A percentile compares a stretch with the other conserved stretches of the same genome.
Evolutionary conservation across 1,140 invertebrate genomes (phyloP).

Genomic region (Sitodiplosis mosellana): DNA sequence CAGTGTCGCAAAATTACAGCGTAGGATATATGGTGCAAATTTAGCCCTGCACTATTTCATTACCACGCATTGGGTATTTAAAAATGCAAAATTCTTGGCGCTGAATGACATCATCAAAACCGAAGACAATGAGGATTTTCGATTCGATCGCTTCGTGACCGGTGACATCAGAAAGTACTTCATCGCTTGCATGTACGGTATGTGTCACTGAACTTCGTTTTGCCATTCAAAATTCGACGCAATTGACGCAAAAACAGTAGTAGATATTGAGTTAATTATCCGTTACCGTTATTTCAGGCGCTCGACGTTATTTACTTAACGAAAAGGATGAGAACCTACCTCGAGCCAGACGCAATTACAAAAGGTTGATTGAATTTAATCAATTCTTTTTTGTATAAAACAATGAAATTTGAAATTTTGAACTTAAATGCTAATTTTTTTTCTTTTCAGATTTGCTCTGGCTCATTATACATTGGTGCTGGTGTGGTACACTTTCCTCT

Average conservation of each 20-base stretch:
- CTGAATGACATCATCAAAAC: conserved; percentile 37
- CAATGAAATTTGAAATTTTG: conserved; percentile 11
- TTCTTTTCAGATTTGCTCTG: conserved; percentile 21
- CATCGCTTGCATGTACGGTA: conserved; percentile 4
- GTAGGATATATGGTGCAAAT: conserved; percentile 58
- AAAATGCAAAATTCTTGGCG: conserved; percentile 46
- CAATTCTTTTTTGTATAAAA: too few species aligned
- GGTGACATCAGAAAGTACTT: conserved; percentile 6
- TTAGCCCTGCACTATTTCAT: conserved; percentile 60
- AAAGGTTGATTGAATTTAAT: conserved; percentile 25
- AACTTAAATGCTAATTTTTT: conserved; percentile 10
- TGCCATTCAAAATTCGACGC: conserved; percentile 26
- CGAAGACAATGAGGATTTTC: conserved; percentile 43
- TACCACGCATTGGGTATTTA: conserved; percentile 63
- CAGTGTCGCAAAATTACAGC: conserved; percentile 63
- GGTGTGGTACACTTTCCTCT: conserved; percentile 13
- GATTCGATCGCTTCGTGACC: conserved; percentile 29
- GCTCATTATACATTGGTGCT: conserved; percentile 13
- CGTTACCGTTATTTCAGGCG: background rate
- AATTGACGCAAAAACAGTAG: too few species aligned
- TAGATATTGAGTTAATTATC: conserved; percentile 27
- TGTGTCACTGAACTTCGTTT: conserved; percentile 14
- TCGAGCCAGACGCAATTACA: conserved; percentile 24
- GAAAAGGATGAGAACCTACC: conserved; percentile 29
- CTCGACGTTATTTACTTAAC: conserved; percentile 30